Evolutionary conservation across 2,888 invertebrate species (phyloP), one percentile per base, ranked within the genome.

Genomic region (Malachius bipustulatus): DNA sequence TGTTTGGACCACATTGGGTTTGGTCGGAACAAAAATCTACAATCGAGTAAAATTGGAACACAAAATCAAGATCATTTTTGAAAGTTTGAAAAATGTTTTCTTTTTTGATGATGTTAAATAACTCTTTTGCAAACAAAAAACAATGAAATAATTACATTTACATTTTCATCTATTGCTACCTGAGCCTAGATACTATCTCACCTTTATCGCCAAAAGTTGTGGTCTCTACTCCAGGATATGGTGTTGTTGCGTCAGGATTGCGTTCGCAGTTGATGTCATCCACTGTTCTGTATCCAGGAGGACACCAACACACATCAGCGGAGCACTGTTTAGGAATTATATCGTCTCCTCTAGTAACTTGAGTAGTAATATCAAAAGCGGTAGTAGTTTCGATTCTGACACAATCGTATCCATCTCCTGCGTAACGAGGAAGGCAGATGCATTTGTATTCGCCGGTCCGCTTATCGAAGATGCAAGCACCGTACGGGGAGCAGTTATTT

Each of bases 401-500:
- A 46, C 71, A 71, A 24, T 51, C 52, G 43, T 68, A 67, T 16
- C 69, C 70, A 47, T 71, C 64, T 4, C 71, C 59, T 24, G 61
- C 57, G 38, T 67, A 73, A 1, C 65, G 68, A 3, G 64, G 63
- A 35, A 64, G 64, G 51, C 70, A 72, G 12, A 48, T 57, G 48
- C 70, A 71, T 4, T 60, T 57, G 30, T 66, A 58, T 24, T 55
- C 41, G 30, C 63, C 54, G 2, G 49, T 52, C 16, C 47, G 47
- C 14, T 49, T 51, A 40, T 51, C 47, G 14, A 60, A 50, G 8
- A 54, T 48, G 45, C 73, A 73, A 28, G 59, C 50, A 1, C 66
- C 75, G 37, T 66, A 64, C 0, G 65, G 65, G 3, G 72, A 71
- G 50, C 76, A 77, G 49, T 73, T 71, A 41, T 71, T 67, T 2